phyloP scores from a whole-genome alignment of 2,888 invertebrate genomes.

The Leucophenga maculata region DNA sequence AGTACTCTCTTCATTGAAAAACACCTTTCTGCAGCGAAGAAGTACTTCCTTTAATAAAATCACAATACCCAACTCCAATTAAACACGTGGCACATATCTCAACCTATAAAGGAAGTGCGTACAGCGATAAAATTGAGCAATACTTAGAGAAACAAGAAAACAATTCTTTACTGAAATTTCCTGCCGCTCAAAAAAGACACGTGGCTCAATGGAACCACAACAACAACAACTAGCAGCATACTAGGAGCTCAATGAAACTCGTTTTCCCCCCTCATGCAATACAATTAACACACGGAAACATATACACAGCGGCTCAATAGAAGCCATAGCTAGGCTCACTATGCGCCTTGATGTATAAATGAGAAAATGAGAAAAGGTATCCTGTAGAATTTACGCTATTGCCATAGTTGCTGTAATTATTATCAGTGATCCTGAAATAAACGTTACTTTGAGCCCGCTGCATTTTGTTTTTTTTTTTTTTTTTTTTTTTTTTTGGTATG shows the following conservation, averaged over 20 bases:
- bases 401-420: slow-evolving; percentile 50
- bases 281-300: not conserved
- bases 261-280: slow-evolving; percentile 10
- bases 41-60: slow-evolving; percentile 6
- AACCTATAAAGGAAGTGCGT: slow-evolving; percentile 1
- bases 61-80: slow-evolving; percentile 2
- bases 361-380: too few relatives aligned
- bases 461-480: slow-evolving; percentile 22
- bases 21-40: not conserved
- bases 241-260: slow-evolving; percentile 5
- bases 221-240: slow-evolving; percentile 10
- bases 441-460: slow-evolving; percentile 59
- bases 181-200: not conserved
- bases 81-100: slow-evolving; percentile 9
- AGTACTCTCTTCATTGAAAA: too few relatives aligned
- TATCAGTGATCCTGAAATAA: slow-evolving; percentile 60
- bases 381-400: slow-evolving; percentile 34
- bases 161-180: slow-evolving; percentile 53
- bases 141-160: slow-evolving; percentile 25
- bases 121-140: not conserved
- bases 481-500: slow-evolving; percentile 11
- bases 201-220: slow-evolving; percentile 40
- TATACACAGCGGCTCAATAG: slow-evolving; percentile 25
- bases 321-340: slow-evolving; percentile 35
- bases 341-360: slow-evolving; percentile 28